A percentile compares a stretch with the other conserved stretches of the same genome.
Evolutionary conservation across 1,140 invertebrate species (phyloP).

Genomic region (Diorhabda elongata): DNA sequence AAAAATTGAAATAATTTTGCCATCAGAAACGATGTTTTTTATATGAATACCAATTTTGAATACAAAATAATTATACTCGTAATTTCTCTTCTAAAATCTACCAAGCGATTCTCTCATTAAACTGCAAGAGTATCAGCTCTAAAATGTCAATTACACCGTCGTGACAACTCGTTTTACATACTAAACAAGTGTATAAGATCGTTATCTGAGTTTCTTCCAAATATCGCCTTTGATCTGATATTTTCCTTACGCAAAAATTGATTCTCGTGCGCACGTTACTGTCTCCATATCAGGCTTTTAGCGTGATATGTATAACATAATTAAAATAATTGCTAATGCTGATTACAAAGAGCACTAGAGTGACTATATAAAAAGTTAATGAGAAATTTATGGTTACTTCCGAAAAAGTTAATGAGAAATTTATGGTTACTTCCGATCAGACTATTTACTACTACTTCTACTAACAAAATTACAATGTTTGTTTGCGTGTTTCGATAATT

Average conservation of each 20-base stretch:
- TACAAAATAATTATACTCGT: too few species aligned
- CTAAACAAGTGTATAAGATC: constrained; percentile 24
- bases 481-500: too few species aligned
- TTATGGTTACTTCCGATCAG: too few species aligned
- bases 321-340: not conserved
- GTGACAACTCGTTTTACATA: constrained; percentile 30
- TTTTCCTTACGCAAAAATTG: constrained; percentile 26
- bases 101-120: not conserved
- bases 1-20: too few species aligned
- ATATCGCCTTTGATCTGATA: constrained; percentile 26
- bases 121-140: not conserved
- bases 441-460: too few species aligned
- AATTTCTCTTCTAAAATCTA: not conserved
- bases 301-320: not conserved
- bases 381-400: too few species aligned
- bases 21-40: too few species aligned
- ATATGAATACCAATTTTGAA: too few species aligned
- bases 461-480: too few species aligned
- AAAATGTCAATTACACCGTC: constrained; percentile 32
- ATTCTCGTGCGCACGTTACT: constrained; percentile 33
- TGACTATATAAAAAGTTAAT: too few species aligned
- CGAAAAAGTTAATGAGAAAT: too few species aligned
- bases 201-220: constrained; percentile 27
- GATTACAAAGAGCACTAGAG: too few species aligned
- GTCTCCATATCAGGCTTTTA: constrained; percentile 23